phyloP scores from a whole-genome alignment of 1,140 invertebrate species.

The Megathymus violae region DNA sequence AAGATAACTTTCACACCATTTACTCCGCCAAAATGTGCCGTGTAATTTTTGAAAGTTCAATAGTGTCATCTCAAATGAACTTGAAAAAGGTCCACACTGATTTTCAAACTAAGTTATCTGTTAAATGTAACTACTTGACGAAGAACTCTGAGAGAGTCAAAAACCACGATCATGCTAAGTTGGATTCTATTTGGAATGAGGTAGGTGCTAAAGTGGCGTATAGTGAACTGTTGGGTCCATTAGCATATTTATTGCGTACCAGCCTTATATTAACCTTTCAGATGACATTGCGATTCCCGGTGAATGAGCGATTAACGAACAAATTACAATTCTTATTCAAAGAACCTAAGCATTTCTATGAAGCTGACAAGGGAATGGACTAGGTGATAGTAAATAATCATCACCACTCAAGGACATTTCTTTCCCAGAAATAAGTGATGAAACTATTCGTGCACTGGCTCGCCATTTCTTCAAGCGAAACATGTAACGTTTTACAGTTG shows the following conservation, averaged over 20 bases:
- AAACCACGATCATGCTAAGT: background rate
- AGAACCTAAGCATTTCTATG: too few relatives aligned
- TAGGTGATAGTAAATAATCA: too few relatives aligned
- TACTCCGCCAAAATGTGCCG: too few relatives aligned
- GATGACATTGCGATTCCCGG: background rate
- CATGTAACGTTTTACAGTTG: too few relatives aligned
- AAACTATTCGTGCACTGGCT: too few relatives aligned
- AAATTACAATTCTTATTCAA: background rate
- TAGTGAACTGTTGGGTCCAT: conserved; percentile 1
- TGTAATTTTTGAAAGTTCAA: background rate
- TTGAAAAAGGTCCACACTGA: background rate
- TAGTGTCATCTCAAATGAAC: background rate
- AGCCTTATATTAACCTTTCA: conserved; percentile 20
- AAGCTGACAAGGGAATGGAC: too few relatives aligned
- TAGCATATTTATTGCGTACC: conserved; percentile 33
- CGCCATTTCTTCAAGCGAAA: too few relatives aligned
- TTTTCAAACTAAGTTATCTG: conserved; percentile 1
- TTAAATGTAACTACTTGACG: background rate
- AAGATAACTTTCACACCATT: too few relatives aligned
- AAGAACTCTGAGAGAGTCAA: background rate
- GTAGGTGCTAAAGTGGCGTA: conserved; percentile 5
- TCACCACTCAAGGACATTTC: too few relatives aligned
- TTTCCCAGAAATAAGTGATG: too few relatives aligned
- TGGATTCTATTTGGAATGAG: conserved; percentile 2
- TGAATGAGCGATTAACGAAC: background rate